Evolutionary conservation across 2,797 vertebrate species (phyloP).

Genomic region (Melanotaenia maccullochi): DNA sequence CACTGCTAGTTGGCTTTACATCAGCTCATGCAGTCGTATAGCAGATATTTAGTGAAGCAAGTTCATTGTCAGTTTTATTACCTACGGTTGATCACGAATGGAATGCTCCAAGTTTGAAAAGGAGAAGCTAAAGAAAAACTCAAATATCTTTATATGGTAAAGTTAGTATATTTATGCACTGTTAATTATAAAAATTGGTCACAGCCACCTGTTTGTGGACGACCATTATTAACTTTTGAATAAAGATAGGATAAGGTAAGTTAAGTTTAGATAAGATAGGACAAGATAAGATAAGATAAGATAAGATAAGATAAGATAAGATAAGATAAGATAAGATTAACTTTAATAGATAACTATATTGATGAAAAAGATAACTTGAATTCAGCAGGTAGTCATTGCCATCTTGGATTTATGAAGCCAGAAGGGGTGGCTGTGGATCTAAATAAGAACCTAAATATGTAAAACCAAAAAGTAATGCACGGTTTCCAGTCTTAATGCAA

Average conservation of each 20-base stretch:
- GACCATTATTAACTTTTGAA: too few species aligned
- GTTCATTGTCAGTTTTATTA: background rate
- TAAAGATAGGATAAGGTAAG: too few species aligned
- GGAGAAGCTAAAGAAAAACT: background rate
- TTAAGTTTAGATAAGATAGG: too few species aligned
- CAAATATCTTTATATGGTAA: background rate
- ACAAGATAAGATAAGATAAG: too few species aligned
- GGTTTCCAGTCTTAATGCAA: too few species aligned
- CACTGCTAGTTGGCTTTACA: constrained; percentile 17
- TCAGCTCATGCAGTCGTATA: constrained; percentile 23
- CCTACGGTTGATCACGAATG: background rate
- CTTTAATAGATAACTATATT: too few species aligned
- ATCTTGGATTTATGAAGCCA: background rate
- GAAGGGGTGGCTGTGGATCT: too few species aligned
- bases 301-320: too few species aligned
- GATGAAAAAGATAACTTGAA: background rate
- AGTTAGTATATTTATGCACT: background rate
- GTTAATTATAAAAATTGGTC: background rate
- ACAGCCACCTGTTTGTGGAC: background rate
- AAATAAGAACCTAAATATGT: too few species aligned
- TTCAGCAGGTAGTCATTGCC: background rate
- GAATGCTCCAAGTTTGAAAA: background rate
- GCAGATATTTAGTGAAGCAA: constrained; percentile 16
- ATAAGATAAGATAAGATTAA: too few species aligned
- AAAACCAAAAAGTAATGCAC: too few species aligned